Conservation (phyloP, 2,113 vertebrate species). For the Siniperca chuatsi region DNA sequence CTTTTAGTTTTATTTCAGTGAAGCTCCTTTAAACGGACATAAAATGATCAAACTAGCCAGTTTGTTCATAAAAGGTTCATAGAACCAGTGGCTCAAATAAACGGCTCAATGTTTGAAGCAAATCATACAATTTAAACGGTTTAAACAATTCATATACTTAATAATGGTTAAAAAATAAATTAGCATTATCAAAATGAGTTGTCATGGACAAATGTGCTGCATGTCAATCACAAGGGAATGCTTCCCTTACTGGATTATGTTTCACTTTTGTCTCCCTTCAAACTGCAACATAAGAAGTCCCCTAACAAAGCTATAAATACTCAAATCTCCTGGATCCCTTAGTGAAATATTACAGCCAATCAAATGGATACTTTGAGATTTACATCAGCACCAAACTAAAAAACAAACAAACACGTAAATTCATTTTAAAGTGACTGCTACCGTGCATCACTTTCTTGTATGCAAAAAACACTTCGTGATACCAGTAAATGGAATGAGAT, state of each 20-base stretch:
- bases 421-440: constrained; percentile 45
- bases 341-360: constrained; percentile 51
- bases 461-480: constrained; percentile 47
- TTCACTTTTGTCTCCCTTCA: constrained; percentile 63
- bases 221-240: constrained; percentile 44
- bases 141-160: constrained; percentile 4
- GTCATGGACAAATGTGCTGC: constrained; percentile 52
- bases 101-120: constrained; percentile 23
- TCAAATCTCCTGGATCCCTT: constrained; percentile 46
- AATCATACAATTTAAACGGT: constrained; percentile 45
- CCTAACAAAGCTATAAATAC: constrained; percentile 40
- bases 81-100: constrained; percentile 60
- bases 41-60: constrained; percentile 44
- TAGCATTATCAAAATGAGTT: constrained; percentile 32
- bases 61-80: constrained; percentile 62
- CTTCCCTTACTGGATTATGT: constrained; percentile 25
- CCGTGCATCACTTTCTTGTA: constrained; percentile 53
- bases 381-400: constrained; percentile 53
- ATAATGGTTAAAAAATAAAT: background rate
- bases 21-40: constrained; percentile 60
- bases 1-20: constrained; percentile 52
- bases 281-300: constrained; percentile 39
- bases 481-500: constrained; percentile 69
- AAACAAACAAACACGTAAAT: constrained; percentile 7
- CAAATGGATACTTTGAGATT: constrained; percentile 40